These are phyloP conservation scores for Ophiothrix spiculata DNA, from an alignment of 35 echinoderm and acorn worm species.

Conservation along the genomic window DNA sequence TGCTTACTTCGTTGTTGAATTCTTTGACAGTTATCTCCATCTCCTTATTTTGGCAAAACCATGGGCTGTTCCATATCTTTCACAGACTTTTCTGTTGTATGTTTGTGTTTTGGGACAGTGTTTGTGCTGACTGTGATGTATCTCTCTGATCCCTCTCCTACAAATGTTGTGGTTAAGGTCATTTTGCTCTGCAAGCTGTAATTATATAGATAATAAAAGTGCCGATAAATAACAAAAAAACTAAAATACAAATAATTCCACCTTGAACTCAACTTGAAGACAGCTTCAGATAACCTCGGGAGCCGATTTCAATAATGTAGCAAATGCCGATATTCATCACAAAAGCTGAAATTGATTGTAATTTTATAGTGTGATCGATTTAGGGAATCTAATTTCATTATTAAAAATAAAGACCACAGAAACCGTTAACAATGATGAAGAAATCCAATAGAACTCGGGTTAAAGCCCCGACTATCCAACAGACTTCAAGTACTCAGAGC, in stretches of 20 bases:
- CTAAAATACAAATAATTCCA: no score
- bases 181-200: conserved; percentile 64
- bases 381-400: no score
- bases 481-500: not conserved
- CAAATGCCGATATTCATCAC: no score
- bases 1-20: not conserved
- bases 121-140: conserved; percentile 68
- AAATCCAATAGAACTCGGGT: not conserved
- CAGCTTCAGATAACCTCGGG: no score
- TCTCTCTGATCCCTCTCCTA: conserved; percentile 56
- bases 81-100: not conserved
- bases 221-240: no score
- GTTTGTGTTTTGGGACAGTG: not conserved
- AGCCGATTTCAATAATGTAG: no score
- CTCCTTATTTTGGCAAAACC: no score
- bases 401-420: not conserved
- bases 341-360: no score
- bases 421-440: not conserved
- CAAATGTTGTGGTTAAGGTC: conserved; percentile 67
- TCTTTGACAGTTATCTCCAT: conserved; percentile 14
- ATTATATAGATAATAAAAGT: no score
- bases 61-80: not conserved
- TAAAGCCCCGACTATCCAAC: not conserved
- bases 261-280: no score
- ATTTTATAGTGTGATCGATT: no score